phyloP scores from a whole-genome alignment of 2,888 invertebrate species.

The Drosophila rubida region DNA sequence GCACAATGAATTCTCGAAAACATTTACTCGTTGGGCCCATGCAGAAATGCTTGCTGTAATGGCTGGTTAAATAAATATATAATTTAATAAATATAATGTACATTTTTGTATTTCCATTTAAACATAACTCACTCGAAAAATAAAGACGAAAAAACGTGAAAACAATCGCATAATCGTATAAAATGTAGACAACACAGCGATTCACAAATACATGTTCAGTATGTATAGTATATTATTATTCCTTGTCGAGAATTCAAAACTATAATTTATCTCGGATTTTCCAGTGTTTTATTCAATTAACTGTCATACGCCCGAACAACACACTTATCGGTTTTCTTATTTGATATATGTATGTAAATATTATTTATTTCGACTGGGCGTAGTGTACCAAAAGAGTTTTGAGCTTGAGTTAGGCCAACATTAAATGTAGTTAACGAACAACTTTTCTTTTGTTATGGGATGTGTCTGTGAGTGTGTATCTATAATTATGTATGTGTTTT shows the following conservation, averaged over 20 bases:
- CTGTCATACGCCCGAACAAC: constrained; percentile 14
- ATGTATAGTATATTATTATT: not conserved
- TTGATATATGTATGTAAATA: constrained; percentile 1
- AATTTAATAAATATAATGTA: constrained; percentile 44
- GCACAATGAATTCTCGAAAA: not conserved
- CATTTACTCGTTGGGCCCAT: not conserved
- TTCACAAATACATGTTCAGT: not conserved
- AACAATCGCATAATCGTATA: not conserved
- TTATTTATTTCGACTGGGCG: constrained; percentile 12
- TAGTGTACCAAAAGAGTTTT: constrained; percentile 7
- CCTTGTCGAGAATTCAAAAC: constrained; percentile 7
- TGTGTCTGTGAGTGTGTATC: not conserved
- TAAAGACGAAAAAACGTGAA: constrained; percentile 1
- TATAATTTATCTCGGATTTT: constrained; percentile 4
- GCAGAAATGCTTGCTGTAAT: constrained; percentile 23
- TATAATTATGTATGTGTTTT: not conserved
- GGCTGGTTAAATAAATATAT: constrained; percentile 41
- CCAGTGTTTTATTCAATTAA: constrained; percentile 20
- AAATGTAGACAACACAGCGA: not conserved
- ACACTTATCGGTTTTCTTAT: constrained; percentile 12
- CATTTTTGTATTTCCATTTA: constrained; percentile 30
- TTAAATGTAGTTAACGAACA: constrained; percentile 31
- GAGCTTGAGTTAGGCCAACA: constrained; percentile 29
- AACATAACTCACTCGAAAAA: constrained; percentile 20
- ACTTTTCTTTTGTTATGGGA: constrained; percentile 7